phyloP scores from a whole-genome alignment of 2,888 invertebrate genomes.

The Trissolcus brochymenae region DNA sequence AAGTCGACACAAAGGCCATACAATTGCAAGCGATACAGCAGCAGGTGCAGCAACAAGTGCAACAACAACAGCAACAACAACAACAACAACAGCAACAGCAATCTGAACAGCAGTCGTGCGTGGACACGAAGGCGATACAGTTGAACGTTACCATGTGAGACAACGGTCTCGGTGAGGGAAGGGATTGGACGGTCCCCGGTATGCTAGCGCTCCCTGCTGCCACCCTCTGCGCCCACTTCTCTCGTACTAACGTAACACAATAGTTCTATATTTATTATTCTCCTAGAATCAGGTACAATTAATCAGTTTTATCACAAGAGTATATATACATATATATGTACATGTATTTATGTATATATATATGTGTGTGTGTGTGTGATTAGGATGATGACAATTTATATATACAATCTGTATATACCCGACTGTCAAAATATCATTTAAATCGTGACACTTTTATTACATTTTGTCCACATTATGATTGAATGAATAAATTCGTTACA shows the following conservation, averaged over 20 bases:
- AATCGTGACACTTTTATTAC: background rate
- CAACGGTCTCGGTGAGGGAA: constrained; percentile 67
- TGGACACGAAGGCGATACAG: constrained; percentile 76
- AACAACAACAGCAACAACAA: constrained; percentile 71
- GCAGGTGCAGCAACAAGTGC: constrained; percentile 72
- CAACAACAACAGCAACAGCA: constrained; percentile 69
- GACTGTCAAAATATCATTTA: constrained; percentile 19
- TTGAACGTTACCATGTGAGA: constrained; percentile 76
- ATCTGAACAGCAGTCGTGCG: constrained; percentile 72
- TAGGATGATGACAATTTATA: constrained; percentile 13
- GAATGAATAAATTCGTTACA: background rate
- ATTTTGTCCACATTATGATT: background rate
- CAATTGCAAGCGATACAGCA: constrained; percentile 68
- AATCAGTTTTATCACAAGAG: constrained; percentile 76
- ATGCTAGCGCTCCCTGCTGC: constrained; percentile 74
- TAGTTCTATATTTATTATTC: constrained; percentile 75
- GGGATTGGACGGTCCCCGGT: constrained; percentile 68
- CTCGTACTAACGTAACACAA: constrained; percentile 75
- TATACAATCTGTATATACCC: constrained; percentile 27
- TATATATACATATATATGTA: constrained; percentile 73
- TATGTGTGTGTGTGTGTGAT: background rate
- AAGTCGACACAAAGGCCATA: constrained; percentile 68
- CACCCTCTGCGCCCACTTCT: constrained; percentile 76
- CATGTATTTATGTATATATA: too few relatives aligned
- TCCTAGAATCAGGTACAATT: constrained; percentile 72